A percentile compares a stretch with the other conserved stretches of the same genome.
These are phyloP conservation scores for Acanthosepion pharaonis DNA, from an alignment of 2,888 invertebrate species.

Conservation along the genomic window DNA sequence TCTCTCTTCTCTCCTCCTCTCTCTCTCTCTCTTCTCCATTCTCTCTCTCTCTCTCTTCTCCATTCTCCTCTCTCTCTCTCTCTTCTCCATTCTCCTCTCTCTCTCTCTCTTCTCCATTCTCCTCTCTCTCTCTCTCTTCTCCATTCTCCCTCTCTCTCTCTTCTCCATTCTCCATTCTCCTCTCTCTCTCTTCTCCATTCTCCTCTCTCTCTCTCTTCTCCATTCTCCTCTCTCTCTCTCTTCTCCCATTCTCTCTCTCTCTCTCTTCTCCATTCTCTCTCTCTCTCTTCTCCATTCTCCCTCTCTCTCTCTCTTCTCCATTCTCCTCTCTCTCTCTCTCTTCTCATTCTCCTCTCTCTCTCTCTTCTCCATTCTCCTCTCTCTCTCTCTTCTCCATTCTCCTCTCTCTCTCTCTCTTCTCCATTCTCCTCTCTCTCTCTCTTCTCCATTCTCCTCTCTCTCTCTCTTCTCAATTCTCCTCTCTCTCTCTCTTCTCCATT, in stretches of 20 bases:
- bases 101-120: neutral
- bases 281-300: neutral
- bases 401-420: no score
- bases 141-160: no score
- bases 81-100: neutral
- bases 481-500: neutral
- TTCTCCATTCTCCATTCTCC: neutral
- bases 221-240: neutral
- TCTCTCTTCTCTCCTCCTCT: no score
- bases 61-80: neutral
- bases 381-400: neutral
- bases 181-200: no score
- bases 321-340: neutral
- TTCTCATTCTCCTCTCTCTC: neutral
- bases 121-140: neutral
- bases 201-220: no score
- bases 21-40: no score
- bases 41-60: no score
- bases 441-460: neutral
- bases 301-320: neutral
- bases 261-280: neutral
- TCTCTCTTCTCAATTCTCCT: neutral
- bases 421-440: neutral
- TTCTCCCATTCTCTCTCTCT: fast-evolving
- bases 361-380: neutral